phyloP scores from a whole-genome alignment of 2,888 invertebrate genomes.

The Aleiodes leptofemur region DNA sequence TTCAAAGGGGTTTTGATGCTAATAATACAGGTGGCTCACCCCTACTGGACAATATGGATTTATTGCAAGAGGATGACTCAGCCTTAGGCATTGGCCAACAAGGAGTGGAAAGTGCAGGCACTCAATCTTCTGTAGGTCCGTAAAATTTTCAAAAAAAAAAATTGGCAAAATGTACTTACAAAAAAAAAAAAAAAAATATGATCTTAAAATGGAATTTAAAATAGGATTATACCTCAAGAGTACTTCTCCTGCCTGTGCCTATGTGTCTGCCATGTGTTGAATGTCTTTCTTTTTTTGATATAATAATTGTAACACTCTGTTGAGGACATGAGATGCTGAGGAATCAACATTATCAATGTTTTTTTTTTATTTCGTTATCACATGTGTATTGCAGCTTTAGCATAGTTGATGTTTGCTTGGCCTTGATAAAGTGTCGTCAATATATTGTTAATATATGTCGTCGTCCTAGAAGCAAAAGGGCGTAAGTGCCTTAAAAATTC shows the following conservation, averaged over 20 bases:
- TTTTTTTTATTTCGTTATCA: slow-evolving; percentile 2
- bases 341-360: neutral
- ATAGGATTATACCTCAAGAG: slow-evolving; percentile 16
- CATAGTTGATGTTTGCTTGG: slow-evolving; percentile 31
- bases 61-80: slow-evolving; percentile 74
- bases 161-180: slow-evolving; percentile 38
- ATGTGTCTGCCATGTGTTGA: slow-evolving; percentile 62
- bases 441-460: neutral
- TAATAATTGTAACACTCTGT: slow-evolving; percentile 64
- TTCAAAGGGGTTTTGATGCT: slow-evolving; percentile 53
- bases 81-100: slow-evolving; percentile 73
- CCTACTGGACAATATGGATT: slow-evolving; percentile 74
- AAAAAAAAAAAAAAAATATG: slow-evolving; percentile 19
- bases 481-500: too few species aligned
- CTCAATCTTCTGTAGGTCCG: slow-evolving; percentile 74
- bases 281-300: slow-evolving; percentile 53
- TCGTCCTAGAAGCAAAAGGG: too few species aligned
- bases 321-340: slow-evolving; percentile 3
- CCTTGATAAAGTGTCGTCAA: slow-evolving; percentile 13
- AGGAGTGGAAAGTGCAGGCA: slow-evolving; percentile 73
- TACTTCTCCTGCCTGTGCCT: slow-evolving; percentile 58
- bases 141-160: slow-evolving; percentile 63
- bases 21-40: slow-evolving; percentile 73
- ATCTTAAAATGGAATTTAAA: too few species aligned
- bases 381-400: slow-evolving; percentile 21